Evolutionary conservation across 2,888 invertebrate species (phyloP).

Genomic region (Erebia palarica): DNA sequence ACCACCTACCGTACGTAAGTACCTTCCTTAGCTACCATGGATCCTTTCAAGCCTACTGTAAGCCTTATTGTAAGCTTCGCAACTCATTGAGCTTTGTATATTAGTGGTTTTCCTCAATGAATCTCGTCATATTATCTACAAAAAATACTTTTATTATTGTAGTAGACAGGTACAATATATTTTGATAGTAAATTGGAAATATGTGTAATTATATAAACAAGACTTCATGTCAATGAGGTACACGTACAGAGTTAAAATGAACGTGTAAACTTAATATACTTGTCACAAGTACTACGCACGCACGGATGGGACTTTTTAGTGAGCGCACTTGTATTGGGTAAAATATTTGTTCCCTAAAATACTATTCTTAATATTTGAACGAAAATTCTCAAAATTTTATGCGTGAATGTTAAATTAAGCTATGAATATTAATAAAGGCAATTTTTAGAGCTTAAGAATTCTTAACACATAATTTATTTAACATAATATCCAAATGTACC

Average conservation of each 20-base stretch:
- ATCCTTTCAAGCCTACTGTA: too few species aligned
- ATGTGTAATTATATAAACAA: not conserved
- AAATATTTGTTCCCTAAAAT: not conserved
- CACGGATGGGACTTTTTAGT: not conserved
- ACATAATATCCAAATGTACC: not conserved
- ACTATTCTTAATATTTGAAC: not conserved
- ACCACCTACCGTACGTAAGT: too few species aligned
- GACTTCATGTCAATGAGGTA: not conserved
- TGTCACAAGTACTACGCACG: not conserved
- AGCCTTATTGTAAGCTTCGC: too few species aligned
- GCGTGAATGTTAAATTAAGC: not conserved
- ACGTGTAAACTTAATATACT: constrained; percentile 5
- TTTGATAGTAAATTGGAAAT: not conserved
- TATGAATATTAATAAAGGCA: not conserved
- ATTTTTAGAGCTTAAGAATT: constrained; percentile 5
- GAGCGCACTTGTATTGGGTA: not conserved
- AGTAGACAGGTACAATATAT: not conserved
- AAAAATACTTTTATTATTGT: not conserved
- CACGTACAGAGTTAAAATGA: constrained; percentile 1
- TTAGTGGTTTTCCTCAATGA: too few species aligned
- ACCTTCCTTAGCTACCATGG: too few species aligned
- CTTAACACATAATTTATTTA: constrained; percentile 9
- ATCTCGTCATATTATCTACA: too few species aligned
- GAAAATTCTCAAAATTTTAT: not conserved
- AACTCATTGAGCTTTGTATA: too few species aligned